A percentile compares a stretch with the other conserved stretches of the same genome.
Evolutionary conservation across 2,888 invertebrate genomes (phyloP).

Genomic region (Byasa hedistus): DNA sequence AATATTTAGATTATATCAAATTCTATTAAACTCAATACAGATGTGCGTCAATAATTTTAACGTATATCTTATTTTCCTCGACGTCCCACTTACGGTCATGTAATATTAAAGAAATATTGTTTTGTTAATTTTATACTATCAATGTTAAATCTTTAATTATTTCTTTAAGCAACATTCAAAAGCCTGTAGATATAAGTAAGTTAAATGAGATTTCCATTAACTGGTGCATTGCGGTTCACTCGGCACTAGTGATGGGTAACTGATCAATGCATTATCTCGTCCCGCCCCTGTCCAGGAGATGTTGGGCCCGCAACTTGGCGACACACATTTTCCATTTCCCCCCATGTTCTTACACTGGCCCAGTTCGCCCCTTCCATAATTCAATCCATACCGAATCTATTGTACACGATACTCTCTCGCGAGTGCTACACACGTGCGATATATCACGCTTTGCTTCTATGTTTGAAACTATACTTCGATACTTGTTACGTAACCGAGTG

Average conservation of each 20-base stretch:
- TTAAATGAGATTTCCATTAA: slow-evolving; percentile 32
- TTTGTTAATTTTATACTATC: too few species aligned
- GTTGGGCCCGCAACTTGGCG: slow-evolving; percentile 69
- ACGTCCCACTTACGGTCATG: too few species aligned
- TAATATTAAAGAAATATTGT: too few species aligned
- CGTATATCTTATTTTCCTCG: too few species aligned
- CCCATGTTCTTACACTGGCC: slow-evolving; percentile 59
- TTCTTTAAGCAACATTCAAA: not conserved
- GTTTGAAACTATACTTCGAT: slow-evolving; percentile 25
- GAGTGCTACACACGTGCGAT: slow-evolving; percentile 22
- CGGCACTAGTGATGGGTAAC: slow-evolving; percentile 54
- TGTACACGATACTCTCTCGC: slow-evolving; percentile 53
- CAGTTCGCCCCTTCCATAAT: slow-evolving; percentile 72
- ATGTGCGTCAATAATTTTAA: too few species aligned
- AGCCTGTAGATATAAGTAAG: not conserved
- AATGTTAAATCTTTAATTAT: too few species aligned
- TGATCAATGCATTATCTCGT: slow-evolving; percentile 75
- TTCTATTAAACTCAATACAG: too few species aligned
- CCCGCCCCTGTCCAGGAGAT: slow-evolving; percentile 64
- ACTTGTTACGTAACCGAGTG: slow-evolving; percentile 25
- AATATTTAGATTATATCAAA: too few species aligned
- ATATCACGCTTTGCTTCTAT: slow-evolving; percentile 13
- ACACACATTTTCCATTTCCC: slow-evolving; percentile 79
- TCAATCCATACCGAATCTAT: slow-evolving; percentile 73
- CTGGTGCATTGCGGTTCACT: slow-evolving; percentile 19